A percentile compares a stretch with the other conserved stretches of the same genome.
Conservation (phyloP, 2,113 vertebrate genomes). For the Panthera leo region DNA sequence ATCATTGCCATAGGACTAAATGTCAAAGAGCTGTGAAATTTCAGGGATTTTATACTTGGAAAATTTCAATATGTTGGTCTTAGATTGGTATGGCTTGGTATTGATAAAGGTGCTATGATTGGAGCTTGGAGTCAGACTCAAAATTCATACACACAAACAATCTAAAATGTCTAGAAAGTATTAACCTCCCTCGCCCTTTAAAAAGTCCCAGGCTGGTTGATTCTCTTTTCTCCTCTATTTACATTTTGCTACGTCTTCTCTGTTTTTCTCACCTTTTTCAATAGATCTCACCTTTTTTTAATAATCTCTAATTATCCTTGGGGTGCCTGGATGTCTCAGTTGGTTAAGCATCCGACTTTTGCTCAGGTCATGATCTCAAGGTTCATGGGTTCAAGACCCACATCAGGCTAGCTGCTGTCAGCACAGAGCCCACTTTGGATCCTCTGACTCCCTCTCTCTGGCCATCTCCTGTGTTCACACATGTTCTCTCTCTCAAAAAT, state of each 20-base stretch:
- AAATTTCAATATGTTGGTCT: background rate
- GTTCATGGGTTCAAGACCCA: too few relatives aligned
- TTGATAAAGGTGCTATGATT: background rate
- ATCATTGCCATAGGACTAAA: background rate
- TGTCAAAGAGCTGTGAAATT: background rate
- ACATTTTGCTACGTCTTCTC: background rate
- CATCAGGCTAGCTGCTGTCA: too few relatives aligned
- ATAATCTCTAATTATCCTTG: too few relatives aligned
- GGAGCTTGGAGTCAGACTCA: background rate
- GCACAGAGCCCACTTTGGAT: too few relatives aligned
- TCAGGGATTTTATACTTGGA: background rate
- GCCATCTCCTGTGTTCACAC: too few relatives aligned
- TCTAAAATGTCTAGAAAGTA: background rate
- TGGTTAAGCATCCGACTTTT: too few relatives aligned
- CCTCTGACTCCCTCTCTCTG: too few relatives aligned
- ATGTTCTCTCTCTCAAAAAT: too few relatives aligned
- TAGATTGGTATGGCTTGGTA: background rate
- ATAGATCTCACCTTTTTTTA: background rate
- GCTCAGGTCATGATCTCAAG: too few relatives aligned
- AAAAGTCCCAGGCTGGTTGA: background rate
- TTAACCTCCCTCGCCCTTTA: rapidly evolving
- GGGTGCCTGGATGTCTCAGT: too few relatives aligned
- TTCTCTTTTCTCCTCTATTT: background rate
- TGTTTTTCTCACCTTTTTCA: background rate
- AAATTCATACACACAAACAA: background rate